These are phyloP conservation scores for Carettochelys insculpta DNA, from an alignment of 2,113 vertebrate species.

Conservation along the genomic window DNA sequence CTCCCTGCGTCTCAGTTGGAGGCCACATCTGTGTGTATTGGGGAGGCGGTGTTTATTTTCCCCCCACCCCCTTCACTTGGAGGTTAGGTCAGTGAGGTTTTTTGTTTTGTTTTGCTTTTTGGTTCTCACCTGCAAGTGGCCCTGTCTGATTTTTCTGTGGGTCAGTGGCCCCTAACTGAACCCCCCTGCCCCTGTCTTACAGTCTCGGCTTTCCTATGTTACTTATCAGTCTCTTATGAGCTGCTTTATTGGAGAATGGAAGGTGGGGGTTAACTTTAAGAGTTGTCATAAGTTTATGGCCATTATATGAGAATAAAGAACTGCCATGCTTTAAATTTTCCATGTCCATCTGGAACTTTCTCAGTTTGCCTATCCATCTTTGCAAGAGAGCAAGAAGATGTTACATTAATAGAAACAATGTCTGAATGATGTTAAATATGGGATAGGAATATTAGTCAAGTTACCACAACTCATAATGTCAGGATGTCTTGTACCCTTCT, in stretches of 20 bases:
- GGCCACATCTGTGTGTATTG: no score
- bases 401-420: neutral
- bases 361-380: neutral
- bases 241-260: neutral
- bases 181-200: no score
- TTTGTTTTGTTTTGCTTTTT: no score
- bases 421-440: neutral
- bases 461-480: neutral
- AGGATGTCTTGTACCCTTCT: neutral
- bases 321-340: neutral
- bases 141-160: no score
- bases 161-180: no score
- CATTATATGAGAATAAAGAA: neutral
- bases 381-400: neutral
- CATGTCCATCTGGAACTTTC: neutral
- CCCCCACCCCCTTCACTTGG: no score
- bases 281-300: neutral
- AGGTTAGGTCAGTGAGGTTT: no score
- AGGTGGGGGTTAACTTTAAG: neutral
- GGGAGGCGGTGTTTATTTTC: no score
- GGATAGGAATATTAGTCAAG: slow-evolving; percentile 1
- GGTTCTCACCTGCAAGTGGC: no score
- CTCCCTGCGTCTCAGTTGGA: no score
- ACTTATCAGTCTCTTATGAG: neutral
- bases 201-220: neutral